Conservation (phyloP, 2,888 invertebrate species). For the Caenorhabditis becei region DNA sequence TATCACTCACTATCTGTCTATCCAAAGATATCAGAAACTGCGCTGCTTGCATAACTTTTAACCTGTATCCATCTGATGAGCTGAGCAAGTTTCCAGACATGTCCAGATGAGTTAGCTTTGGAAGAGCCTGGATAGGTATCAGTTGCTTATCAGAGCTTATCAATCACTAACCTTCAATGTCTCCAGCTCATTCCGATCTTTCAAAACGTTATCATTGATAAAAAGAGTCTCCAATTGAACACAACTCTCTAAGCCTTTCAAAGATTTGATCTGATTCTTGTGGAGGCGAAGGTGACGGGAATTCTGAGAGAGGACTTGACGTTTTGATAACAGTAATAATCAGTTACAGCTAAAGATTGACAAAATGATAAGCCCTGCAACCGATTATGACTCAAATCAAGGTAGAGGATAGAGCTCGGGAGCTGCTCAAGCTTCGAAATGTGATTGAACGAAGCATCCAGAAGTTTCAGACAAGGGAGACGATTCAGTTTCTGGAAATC, state of each 20-base stretch:
- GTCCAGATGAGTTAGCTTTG: slow-evolving; percentile 72
- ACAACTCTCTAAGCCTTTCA: slow-evolving; percentile 72
- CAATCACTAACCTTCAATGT: slow-evolving; percentile 23
- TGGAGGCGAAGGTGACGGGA: slow-evolving; percentile 57
- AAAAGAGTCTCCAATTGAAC: slow-evolving; percentile 58
- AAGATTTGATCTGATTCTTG: slow-evolving; percentile 69
- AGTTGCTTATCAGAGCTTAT: not conserved
- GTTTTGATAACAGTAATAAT: not conserved
- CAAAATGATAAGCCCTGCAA: slow-evolving; percentile 65
- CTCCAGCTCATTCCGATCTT: slow-evolving; percentile 53
- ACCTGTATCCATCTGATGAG: slow-evolving; percentile 64
- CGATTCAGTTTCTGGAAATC: slow-evolving; percentile 64
- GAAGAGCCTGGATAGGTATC: slow-evolving; percentile 67
- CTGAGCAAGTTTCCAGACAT: slow-evolving; percentile 67
- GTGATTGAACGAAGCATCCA: slow-evolving; percentile 73
- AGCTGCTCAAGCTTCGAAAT: slow-evolving; percentile 73
- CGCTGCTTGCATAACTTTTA: slow-evolving; percentile 55
- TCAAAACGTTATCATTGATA: slow-evolving; percentile 54
- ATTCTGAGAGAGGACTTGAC: slow-evolving; percentile 13
- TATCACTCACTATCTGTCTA: slow-evolving; percentile 31
- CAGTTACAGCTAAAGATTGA: slow-evolving; percentile 58
- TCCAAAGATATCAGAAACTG: slow-evolving; percentile 54
- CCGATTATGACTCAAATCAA: slow-evolving; percentile 67
- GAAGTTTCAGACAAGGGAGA: slow-evolving; percentile 63
- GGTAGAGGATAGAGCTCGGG: slow-evolving; percentile 65